phyloP scores from a whole-genome alignment of 2,888 invertebrate species.

The Teinopalpus imperialis region DNA sequence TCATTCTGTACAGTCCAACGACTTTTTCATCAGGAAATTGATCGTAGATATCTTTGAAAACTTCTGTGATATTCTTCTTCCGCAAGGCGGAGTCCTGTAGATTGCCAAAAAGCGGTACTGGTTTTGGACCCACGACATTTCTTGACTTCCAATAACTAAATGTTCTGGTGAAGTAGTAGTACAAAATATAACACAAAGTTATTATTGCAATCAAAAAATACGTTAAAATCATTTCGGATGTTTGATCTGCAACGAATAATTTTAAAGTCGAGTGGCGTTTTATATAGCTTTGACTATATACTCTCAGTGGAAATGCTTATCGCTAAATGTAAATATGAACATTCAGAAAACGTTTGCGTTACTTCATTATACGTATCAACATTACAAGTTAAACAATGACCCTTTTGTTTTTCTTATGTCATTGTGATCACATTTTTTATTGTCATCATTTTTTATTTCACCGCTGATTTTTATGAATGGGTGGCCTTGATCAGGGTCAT shows the following conservation, averaged over 20 bases:
- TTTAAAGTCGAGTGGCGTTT: background rate
- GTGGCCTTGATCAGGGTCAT: too few species aligned
- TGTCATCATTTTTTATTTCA: too few species aligned
- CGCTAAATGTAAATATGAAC: too few species aligned
- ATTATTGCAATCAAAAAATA: background rate
- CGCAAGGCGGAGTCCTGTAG: conserved; percentile 38
- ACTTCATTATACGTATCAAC: too few species aligned
- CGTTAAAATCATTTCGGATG: background rate
- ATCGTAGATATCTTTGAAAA: conserved; percentile 43
- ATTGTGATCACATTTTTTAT: too few species aligned
- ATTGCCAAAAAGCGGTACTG: conserved; percentile 47
- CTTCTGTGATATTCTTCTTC: conserved; percentile 32
- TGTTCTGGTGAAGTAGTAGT: conserved; percentile 46
- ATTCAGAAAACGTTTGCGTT: too few species aligned
- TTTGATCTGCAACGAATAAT: background rate
- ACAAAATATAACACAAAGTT: conserved; percentile 17
- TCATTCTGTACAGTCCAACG: conserved; percentile 52
- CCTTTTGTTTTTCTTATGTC: too few species aligned
- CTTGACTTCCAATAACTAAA: conserved; percentile 50
- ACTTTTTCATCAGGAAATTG: conserved; percentile 49
- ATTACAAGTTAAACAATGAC: too few species aligned
- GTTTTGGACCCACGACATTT: conserved; percentile 44
- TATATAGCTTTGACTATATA: background rate
- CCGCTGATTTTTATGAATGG: too few species aligned
- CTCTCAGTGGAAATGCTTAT: too few species aligned